Percentiles rank a stretch among this genome's conserved stretches.
Evolutionary conservation across 30 jellyfish, hydroid and myxozoan genomes (phyloP).

Genomic region (Aurelia coerulea): DNA sequence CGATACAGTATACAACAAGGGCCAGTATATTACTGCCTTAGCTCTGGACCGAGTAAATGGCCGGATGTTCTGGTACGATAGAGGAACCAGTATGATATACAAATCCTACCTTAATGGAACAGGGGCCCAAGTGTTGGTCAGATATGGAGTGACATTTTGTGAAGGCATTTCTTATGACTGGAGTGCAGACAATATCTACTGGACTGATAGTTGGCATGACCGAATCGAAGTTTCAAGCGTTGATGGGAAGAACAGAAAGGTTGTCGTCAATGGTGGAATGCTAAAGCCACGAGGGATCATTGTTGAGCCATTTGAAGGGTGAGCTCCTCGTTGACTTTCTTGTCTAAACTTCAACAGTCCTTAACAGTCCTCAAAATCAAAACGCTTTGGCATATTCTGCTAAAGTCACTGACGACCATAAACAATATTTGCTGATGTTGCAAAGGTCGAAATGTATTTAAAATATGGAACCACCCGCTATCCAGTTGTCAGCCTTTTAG

Average conservation of each 20-base stretch:
- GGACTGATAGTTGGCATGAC: constrained; percentile 90
- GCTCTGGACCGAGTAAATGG: constrained; percentile 77
- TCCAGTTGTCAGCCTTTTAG: too few relatives aligned
- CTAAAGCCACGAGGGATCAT: constrained; percentile 91
- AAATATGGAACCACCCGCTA: too few relatives aligned
- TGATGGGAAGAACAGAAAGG: constrained; percentile 71
- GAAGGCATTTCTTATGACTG: constrained; percentile 93
- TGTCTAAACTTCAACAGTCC: background rate
- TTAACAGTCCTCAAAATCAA: too few relatives aligned
- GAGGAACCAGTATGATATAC: constrained; percentile 49
- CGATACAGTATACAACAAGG: constrained; percentile 26
- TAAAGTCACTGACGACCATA: too few relatives aligned
- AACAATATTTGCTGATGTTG: too few relatives aligned
- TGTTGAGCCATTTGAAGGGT: constrained; percentile 93
- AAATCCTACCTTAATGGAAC: constrained; percentile 74
- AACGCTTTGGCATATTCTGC: too few relatives aligned
- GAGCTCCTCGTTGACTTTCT: background rate
- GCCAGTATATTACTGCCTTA: constrained; percentile 31
- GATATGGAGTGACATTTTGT: constrained; percentile 74
- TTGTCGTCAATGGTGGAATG: constrained; percentile 43
- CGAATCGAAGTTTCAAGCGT: constrained; percentile 82
- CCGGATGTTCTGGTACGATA: constrained; percentile 87
- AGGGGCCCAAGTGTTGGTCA: constrained; percentile 20
- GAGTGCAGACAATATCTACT: constrained; percentile 91
- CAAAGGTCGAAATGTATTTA: too few relatives aligned